phyloP scores from a whole-genome alignment of 2,888 invertebrate species.

The Protula sp. region DNA sequence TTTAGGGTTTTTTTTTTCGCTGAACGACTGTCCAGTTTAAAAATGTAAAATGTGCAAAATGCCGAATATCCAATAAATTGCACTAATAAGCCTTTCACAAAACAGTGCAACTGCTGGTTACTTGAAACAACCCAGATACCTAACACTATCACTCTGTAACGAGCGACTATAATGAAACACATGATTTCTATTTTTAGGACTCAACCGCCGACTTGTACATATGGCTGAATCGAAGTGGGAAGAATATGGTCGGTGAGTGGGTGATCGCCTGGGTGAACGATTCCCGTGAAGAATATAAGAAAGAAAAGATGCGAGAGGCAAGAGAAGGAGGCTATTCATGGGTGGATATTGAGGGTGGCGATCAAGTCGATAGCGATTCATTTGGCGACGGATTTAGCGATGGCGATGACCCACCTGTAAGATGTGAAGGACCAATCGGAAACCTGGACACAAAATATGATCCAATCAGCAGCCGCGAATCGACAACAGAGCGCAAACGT shows the following conservation, averaged over 20 bases:
- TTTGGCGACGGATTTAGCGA: conserved; percentile 1
- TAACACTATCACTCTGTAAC: too few relatives aligned
- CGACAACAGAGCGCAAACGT: neutral
- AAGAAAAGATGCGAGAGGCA: conserved; percentile 5
- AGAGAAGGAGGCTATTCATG: neutral
- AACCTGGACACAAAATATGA: too few relatives aligned
- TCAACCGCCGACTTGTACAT: conserved; percentile 19
- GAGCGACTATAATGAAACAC: too few relatives aligned
- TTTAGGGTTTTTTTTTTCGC: too few relatives aligned
- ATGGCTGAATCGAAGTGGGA: conserved; percentile 20
- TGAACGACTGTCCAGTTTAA: too few relatives aligned
- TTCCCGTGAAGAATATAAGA: conserved; percentile 17
- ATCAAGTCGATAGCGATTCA: neutral
- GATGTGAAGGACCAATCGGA: too few relatives aligned
- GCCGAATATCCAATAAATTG: too few relatives aligned
- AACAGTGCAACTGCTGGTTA: too few relatives aligned
- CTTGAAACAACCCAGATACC: too few relatives aligned
- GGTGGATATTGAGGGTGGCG: neutral
- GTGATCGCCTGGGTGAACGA: conserved; percentile 26
- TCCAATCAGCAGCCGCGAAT: neutral
- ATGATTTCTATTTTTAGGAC: too few relatives aligned
- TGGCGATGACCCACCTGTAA: neutral
- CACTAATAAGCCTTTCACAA: too few relatives aligned
- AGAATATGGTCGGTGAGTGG: conserved; percentile 27
- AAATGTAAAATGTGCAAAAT: too few relatives aligned